Evolutionary conservation across 2,888 invertebrate genomes (phyloP).

Genomic region (Callimorpha dominula): DNA sequence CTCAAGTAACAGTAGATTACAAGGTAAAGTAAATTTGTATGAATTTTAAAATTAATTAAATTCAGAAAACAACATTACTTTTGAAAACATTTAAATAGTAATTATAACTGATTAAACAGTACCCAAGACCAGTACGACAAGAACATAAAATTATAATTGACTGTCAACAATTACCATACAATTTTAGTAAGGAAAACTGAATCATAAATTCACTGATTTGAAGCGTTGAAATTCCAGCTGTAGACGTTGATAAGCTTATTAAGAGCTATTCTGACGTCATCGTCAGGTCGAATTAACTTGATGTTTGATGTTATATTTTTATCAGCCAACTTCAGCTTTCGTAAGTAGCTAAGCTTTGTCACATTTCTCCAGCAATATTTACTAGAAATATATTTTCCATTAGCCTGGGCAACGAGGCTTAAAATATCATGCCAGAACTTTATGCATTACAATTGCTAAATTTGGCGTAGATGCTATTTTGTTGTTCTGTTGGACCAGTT

Average conservation of each 20-base stretch:
- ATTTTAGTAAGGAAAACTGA: slow-evolving; percentile 14
- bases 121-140: slow-evolving; percentile 28
- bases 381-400: slow-evolving; percentile 18
- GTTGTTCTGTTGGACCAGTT: neutral
- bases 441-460: slow-evolving; percentile 21
- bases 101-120: neutral
- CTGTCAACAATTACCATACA: slow-evolving; percentile 10
- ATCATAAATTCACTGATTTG: slow-evolving; percentile 36
- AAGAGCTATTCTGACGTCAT: slow-evolving; percentile 41
- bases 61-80: no score
- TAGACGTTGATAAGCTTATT: slow-evolving; percentile 56
- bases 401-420: slow-evolving; percentile 21
- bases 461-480: slow-evolving; percentile 21
- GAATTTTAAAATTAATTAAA: no score
- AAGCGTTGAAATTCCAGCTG: slow-evolving; percentile 45
- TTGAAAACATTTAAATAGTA: neutral
- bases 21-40: no score
- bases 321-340: slow-evolving; percentile 36
- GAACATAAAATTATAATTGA: slow-evolving; percentile 23
- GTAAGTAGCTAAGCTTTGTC: slow-evolving; percentile 2
- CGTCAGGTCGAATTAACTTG: slow-evolving; percentile 41
- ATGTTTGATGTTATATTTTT: slow-evolving; percentile 35
- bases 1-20: no score
- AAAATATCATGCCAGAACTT: slow-evolving; percentile 33
- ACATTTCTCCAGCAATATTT: slow-evolving; percentile 9